phyloP scores from a whole-genome alignment of 2,888 invertebrate species.

The Drosophila greeni region DNA sequence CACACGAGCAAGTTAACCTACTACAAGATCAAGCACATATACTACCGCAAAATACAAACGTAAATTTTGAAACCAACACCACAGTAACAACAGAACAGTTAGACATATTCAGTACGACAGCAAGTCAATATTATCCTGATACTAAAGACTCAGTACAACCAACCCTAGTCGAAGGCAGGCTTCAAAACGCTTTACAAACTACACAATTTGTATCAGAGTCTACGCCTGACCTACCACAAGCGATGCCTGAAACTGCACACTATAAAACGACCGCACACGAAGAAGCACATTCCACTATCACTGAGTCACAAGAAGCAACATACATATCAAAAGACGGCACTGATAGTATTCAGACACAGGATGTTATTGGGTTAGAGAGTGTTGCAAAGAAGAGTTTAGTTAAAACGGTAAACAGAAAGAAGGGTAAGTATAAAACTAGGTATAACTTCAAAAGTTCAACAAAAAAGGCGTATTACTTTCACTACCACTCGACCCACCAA shows the following conservation, averaged over 20 bases:
- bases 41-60: conserved; percentile 39
- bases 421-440: conserved; percentile 49
- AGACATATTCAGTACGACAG: conserved; percentile 23
- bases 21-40: conserved; percentile 37
- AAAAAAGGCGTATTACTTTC: conserved; percentile 77
- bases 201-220: conserved; percentile 28
- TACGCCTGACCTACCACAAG: conserved; percentile 10
- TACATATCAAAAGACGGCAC: conserved; percentile 39
- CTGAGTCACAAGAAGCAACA: conserved; percentile 29
- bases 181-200: conserved; percentile 33
- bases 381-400: conserved; percentile 30
- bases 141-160: conserved; percentile 22
- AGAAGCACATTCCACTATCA: conserved; percentile 18
- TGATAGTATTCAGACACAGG: conserved; percentile 20
- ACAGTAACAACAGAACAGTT: conserved; percentile 34
- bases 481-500: conserved; percentile 55
- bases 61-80: conserved; percentile 37
- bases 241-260: conserved; percentile 37
- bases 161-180: conserved; percentile 11
- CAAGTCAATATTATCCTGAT: conserved; percentile 9
- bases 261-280: conserved; percentile 20
- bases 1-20: conserved; percentile 58
- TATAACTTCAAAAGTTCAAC: conserved; percentile 48
- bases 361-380: conserved; percentile 10
- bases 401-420: conserved; percentile 51